Percentiles rank a stretch among this genome's conserved stretches.
Conservation (phyloP, 2,113 vertebrate genomes). For the Esox niger region DNA sequence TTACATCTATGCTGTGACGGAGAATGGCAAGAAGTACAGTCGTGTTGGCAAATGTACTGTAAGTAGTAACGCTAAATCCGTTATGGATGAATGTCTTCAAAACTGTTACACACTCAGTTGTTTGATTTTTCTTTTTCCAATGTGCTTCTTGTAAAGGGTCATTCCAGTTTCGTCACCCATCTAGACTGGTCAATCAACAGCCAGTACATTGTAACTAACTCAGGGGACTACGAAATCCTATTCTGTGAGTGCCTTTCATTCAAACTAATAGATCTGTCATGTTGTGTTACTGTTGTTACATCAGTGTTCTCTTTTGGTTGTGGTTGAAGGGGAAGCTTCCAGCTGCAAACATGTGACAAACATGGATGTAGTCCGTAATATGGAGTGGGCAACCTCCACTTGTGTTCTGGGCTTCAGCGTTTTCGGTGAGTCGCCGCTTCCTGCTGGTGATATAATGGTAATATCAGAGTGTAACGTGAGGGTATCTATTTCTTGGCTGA, state of each 20-base stretch:
- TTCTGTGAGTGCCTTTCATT: constrained; percentile 76
- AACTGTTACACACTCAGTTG: not conserved
- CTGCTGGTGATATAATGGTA: not conserved
- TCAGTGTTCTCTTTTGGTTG: not conserved
- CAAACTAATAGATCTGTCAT: not conserved
- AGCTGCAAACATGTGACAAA: constrained; percentile 84
- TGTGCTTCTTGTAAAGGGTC: constrained; percentile 68
- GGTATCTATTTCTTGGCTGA: not conserved
- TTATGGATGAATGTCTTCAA: not conserved
- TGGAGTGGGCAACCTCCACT: constrained; percentile 80
- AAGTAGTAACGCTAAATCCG: constrained; percentile 26
- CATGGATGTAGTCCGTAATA: constrained; percentile 76
- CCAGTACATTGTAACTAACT: constrained; percentile 86
- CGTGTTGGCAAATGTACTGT: constrained; percentile 80
- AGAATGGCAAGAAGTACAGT: constrained; percentile 77
- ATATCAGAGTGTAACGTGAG: too few relatives aligned
- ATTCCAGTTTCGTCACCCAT: constrained; percentile 90
- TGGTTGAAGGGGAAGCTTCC: constrained; percentile 73
- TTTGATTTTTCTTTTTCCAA: not conserved
- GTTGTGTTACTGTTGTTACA: not conserved
- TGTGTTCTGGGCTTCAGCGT: constrained; percentile 83
- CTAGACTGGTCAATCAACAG: constrained; percentile 86
- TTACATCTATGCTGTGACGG: constrained; percentile 84
- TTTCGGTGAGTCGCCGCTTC: constrained; percentile 73
- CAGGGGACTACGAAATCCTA: constrained; percentile 89